Evolutionary conservation across 2,113 vertebrate species (phyloP).

Genomic region (Piaya cayana): DNA sequence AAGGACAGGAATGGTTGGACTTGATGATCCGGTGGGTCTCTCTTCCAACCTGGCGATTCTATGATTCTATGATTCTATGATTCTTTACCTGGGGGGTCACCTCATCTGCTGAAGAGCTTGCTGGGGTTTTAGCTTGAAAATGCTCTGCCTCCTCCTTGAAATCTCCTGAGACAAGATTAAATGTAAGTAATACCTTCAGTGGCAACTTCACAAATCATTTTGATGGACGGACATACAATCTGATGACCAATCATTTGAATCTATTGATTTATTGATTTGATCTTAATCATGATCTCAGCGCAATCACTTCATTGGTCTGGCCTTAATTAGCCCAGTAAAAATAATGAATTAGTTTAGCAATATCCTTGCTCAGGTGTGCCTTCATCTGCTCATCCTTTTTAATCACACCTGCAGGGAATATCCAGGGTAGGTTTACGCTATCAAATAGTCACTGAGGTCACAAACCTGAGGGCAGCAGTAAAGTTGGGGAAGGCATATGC

Average conservation of each 20-base stretch:
- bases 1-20: too few species aligned
- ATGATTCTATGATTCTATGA: too few species aligned
- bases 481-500: neutral
- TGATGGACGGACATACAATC: neutral
- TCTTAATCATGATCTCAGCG: neutral
- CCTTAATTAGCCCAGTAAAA: slow-evolving; percentile 37
- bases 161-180: slow-evolving; percentile 10
- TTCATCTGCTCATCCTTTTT: neutral
- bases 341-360: neutral
- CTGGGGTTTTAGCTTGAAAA: neutral
- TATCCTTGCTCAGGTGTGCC: slow-evolving; percentile 29
- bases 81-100: neutral
- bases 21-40: too few species aligned
- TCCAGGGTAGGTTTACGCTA: neutral
- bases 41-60: too few species aligned
- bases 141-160: neutral
- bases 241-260: neutral
- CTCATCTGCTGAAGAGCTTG: neutral
- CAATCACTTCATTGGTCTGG: neutral
- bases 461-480: neutral
- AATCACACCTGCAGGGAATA: slow-evolving; percentile 20
- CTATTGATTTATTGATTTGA: slow-evolving; percentile 8
- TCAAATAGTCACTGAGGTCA: neutral
- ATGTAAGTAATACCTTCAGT: neutral
- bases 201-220: slow-evolving; percentile 1